Evolutionary conservation across 1,140 invertebrate species (phyloP).

Genomic region (Dicyema japonicum): DNA sequence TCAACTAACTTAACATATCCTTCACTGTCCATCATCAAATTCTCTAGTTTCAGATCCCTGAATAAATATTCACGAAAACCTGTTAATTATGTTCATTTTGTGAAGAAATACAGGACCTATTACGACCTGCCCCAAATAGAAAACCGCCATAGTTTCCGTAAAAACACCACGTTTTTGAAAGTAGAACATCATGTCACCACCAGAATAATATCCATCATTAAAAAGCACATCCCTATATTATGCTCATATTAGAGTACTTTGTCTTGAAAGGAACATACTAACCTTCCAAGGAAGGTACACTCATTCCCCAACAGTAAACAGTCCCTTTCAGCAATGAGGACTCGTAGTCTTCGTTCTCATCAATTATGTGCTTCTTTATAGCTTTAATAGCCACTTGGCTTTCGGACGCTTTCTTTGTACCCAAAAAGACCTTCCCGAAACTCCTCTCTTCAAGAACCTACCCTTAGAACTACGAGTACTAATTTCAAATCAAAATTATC

Average conservation of each 20-base stretch:
- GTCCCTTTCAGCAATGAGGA: conserved; percentile 92
- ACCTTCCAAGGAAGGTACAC: conserved; percentile 82
- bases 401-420: conserved; percentile 59
- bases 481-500: not conserved
- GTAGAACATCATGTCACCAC: conserved; percentile 98
- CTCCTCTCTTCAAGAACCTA: conserved; percentile 94
- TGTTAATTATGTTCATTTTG: conserved; percentile 74
- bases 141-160: conserved; percentile 67
- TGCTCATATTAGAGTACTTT: conserved; percentile 22
- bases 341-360: conserved; percentile 96
- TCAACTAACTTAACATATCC: conserved; percentile 81
- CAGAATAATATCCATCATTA: conserved; percentile 98
- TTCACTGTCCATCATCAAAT: conserved; percentile 77
- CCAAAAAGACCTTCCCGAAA: conserved; percentile 94
- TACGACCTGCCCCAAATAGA: conserved; percentile 99
- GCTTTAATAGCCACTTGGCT: conserved; percentile 94
- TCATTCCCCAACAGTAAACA: conserved; percentile 72
- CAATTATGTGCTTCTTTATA: conserved; percentile 86
- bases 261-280: conserved; percentile 92
- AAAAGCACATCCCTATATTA: conserved; percentile 43
- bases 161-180: conserved; percentile 88
- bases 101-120: conserved; percentile 85
- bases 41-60: conserved; percentile 87
- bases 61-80: conserved; percentile 14
- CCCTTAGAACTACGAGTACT: conserved; percentile 71